Conservation (phyloP, 2,113 vertebrate genomes). For the Sciurus niger region DNA sequence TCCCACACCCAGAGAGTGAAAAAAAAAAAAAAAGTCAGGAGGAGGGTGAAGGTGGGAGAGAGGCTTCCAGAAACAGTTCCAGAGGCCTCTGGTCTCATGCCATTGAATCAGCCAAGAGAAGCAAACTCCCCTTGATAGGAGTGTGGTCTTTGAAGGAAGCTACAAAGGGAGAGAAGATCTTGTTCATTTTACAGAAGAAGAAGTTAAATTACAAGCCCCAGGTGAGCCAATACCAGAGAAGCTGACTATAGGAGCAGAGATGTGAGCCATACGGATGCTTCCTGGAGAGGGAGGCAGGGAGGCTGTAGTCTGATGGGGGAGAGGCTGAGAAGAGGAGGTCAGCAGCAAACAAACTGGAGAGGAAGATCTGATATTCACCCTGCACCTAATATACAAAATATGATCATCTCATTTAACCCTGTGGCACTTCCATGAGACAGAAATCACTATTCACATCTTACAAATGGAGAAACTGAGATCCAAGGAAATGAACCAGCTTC, state of each 20-base stretch:
- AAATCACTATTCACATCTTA: neutral
- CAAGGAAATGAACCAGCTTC: neutral
- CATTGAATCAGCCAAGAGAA: neutral
- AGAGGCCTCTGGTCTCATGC: neutral
- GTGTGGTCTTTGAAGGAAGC: neutral
- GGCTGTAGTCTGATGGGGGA: neutral
- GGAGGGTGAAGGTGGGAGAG: neutral
- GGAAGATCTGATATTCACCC: neutral
- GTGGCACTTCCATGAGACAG: fast-evolving
- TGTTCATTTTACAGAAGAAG: neutral
- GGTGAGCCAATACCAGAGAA: neutral
- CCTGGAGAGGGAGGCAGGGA: neutral
- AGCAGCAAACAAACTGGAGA: neutral
- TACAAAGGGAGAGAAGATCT: too few relatives aligned
- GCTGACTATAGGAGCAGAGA: neutral
- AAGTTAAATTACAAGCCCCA: neutral
- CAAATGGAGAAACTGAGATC: neutral
- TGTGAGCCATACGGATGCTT: neutral
- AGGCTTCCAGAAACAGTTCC: conserved; percentile 11
- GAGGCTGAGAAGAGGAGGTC: neutral
- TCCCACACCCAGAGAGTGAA: conserved; percentile 21
- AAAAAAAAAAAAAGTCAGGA: neutral
- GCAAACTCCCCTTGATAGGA: neutral
- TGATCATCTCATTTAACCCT: too few relatives aligned
- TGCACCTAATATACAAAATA: fast-evolving